Conservation (phyloP, 1,140 invertebrate species). For the Aplysia californica region DNA sequence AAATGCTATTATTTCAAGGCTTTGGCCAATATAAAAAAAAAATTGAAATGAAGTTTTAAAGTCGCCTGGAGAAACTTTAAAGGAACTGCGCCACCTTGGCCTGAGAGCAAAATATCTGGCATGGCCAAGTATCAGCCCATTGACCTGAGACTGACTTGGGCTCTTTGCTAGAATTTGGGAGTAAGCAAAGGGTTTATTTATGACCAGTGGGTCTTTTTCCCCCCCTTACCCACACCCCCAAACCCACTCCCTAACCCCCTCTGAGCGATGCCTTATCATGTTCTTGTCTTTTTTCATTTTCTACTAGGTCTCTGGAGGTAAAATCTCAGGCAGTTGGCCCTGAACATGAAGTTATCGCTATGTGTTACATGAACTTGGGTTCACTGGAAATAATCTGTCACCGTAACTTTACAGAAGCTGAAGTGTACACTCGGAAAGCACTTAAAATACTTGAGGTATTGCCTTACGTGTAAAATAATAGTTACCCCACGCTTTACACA, state of each 20-base stretch:
- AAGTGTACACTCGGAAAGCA: conserved; percentile 35
- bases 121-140: no score
- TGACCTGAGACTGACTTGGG: not conserved
- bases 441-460: conserved; percentile 38
- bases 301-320: conserved; percentile 39
- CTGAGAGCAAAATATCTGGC: no score
- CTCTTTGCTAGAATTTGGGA: not conserved
- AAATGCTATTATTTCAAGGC: no score
- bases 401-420: conserved; percentile 25
- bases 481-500: no score
- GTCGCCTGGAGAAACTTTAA: no score
- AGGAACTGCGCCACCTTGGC: no score
- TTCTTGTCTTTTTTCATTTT: not conserved
- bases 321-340: conserved; percentile 46
- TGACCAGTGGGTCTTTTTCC: no score
- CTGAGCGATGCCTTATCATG: not conserved
- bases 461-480: no score
- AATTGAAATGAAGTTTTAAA: no score
- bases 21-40: no score
- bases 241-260: not conserved
- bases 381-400: conserved; percentile 32
- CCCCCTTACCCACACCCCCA: no score
- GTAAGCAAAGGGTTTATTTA: no score
- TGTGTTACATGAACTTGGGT: conserved; percentile 41
- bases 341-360: conserved; percentile 40